Evolutionary conservation across 1,140 invertebrate genomes (phyloP), one percentile per base, ranked within the genome.

Genomic region (Teleogryllus occipitalis): DNA sequence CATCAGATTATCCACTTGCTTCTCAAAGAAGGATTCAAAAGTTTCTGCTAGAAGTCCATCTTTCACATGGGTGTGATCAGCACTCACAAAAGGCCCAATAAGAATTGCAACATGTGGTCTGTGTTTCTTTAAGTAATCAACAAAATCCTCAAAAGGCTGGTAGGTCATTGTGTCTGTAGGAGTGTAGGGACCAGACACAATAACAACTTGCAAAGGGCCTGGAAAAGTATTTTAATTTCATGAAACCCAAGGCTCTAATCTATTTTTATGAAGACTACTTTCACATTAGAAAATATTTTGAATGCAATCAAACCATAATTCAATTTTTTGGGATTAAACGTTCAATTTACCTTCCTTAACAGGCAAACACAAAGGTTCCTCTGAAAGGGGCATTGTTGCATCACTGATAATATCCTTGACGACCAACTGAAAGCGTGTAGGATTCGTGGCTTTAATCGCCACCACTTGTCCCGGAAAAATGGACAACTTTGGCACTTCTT

Each of bases 381-480:
- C 49, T 7, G 87, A 85, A 7, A 83, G 82, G 8, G 82, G 83
- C 8, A 83, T 81, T 22, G 84, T 83, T 6, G 86, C 88, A 75
- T 90, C 90, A 7, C 85, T 84, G 83, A 89, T 90, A 8, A 96
- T 84, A 82, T 93, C 89, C 8, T 91, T 89, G 0, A 90, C 92
- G n/a, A 91, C 83, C 73, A 96, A 88, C 39, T 87, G 88, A 81
- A 91, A 90, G 0, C 92, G 93, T 7, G 90, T 89, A 4, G 89
- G 89, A 85, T 95, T 94, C 2, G 88, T 87, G 0, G 94, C 95
- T 74, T 91, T 88, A 49, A 94, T 88, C 4, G 92, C 91, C 12
- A 96, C 89, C 27, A 96, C 90, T 89, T 97, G 95, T 0, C 96
- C 96, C 7, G 96, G 93, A 84, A 95, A 97, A 14, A 97, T 84